Evolutionary conservation across 1,140 invertebrate genomes (phyloP), one percentile per base, ranked within the genome.

Genomic region (Leptestheria dahalacensis): DNA sequence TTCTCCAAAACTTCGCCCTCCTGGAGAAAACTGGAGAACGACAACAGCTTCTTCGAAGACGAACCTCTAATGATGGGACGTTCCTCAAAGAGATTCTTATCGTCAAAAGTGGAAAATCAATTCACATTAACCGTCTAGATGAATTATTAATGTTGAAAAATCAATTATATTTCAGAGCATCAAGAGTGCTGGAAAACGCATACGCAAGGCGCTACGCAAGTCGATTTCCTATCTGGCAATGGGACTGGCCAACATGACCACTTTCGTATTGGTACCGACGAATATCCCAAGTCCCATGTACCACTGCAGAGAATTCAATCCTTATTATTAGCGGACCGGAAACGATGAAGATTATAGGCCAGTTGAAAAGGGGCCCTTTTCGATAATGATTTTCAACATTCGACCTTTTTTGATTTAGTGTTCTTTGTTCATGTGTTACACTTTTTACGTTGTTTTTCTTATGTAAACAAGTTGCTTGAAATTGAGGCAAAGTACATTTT

Each of bases 191-290:
- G 53, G 53, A 12, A 55, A 55, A 33, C 53, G 53, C 26, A 29
- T 55, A 1, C 23, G 53, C 25, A 55, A 55, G 10, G 53, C 53
- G 1, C 18, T 55, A 9, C 53, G 33, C 4, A 26, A 55, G 18
- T 55, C 53, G 10, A 55, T 55, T 18, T n/a, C n/a, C 26, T 55
- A 55, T 10, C 26, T 55, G 24, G 53, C 53, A 2, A 41, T 55
- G 26, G 53, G 53, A 12, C 26, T 55, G 53, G 53, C 26, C 26
- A 55, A 55, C 26, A 55, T 55, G 53, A 20, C 26, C 53, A 55
- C 53, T 4, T 29, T 28, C 26, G 12, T 55, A 29, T 29, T 29
- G 20, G 33, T 55, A 10, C 33, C 53, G 10, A 18, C 53, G 10
- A 55, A 55, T 29, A 33, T 55, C 12, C 53, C 53, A 24, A 55